phyloP scores from a whole-genome alignment of 2,113 vertebrate species.

The Atherinomorus stipes region DNA sequence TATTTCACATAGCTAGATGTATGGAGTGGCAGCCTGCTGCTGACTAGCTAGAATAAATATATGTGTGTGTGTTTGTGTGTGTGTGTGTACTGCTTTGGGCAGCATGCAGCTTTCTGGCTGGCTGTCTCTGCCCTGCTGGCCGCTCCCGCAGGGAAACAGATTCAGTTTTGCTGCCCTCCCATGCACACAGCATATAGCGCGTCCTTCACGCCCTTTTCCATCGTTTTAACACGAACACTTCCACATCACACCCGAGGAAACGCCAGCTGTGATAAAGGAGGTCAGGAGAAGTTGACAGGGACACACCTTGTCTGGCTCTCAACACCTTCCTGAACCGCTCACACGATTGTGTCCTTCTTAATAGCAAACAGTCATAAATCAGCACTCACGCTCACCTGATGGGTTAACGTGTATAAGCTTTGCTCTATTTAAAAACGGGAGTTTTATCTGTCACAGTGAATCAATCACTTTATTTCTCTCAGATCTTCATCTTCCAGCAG shows the following conservation, averaged over 20 bases:
- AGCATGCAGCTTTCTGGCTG: constrained; percentile 25
- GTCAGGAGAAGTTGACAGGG: constrained; percentile 27
- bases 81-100: constrained; percentile 12
- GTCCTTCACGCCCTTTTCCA: constrained; percentile 53
- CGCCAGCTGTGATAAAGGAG: constrained; percentile 19
- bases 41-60: constrained; percentile 3
- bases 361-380: neutral
- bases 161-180: constrained; percentile 12
- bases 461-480: constrained; percentile 10
- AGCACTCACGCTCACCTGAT: neutral
- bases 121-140: constrained; percentile 25
- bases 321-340: neutral
- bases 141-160: constrained; percentile 34
- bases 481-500: constrained; percentile 64
- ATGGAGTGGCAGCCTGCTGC: constrained; percentile 1
- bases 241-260: constrained; percentile 32
- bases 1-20: neutral
- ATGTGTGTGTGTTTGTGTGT: constrained; percentile 10
- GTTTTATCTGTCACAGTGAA: constrained; percentile 10
- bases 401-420: neutral
- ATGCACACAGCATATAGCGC: constrained; percentile 11
- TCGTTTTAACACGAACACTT: constrained; percentile 53
- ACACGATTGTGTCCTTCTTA: neutral
- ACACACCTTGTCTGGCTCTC: constrained; percentile 9
- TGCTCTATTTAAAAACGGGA: constrained; percentile 12